Evolutionary conservation across 2,888 invertebrate genomes (phyloP).

Genomic region (Megaustenia siamemsis): DNA sequence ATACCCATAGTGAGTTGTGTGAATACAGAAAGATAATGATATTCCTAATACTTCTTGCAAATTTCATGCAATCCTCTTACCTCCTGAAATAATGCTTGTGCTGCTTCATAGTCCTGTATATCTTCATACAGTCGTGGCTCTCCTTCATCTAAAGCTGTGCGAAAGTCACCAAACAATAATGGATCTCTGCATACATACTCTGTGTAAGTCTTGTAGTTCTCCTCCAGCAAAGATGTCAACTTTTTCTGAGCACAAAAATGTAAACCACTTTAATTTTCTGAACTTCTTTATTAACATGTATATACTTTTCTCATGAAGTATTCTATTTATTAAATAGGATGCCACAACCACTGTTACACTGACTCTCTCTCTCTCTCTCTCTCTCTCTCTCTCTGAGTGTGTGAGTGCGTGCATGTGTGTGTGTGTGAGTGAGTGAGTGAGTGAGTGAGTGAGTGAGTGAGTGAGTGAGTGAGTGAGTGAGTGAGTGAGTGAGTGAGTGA

Average conservation of each 20-base stretch:
- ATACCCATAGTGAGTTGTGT: no score
- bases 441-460: constrained; percentile 9
- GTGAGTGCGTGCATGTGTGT: no score
- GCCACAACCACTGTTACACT: no score
- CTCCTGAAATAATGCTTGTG: constrained; percentile 93
- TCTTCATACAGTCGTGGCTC: constrained; percentile 92
- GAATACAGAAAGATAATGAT: no score
- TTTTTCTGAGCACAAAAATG: constrained; percentile 64
- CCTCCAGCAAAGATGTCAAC: constrained; percentile 80
- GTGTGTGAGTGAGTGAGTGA: neutral
- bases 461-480: constrained; percentile 9
- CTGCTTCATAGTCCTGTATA: constrained; percentile 91
- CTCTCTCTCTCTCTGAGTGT: no score
- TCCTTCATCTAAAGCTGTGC: constrained; percentile 90
- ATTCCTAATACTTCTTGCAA: no score
- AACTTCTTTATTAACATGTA: neutral
- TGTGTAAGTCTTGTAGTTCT: constrained; percentile 78
- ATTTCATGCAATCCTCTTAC: constrained; percentile 81
- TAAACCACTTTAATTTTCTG: neutral
- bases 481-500: constrained; percentile 9
- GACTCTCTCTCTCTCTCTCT: no score
- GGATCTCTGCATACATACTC: constrained; percentile 91
- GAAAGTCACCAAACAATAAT: constrained; percentile 91
- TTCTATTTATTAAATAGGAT: no score
- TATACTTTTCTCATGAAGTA: neutral